phyloP scores from a whole-genome alignment of 2,797 vertebrate species.

The Apodemus agrarius region DNA sequence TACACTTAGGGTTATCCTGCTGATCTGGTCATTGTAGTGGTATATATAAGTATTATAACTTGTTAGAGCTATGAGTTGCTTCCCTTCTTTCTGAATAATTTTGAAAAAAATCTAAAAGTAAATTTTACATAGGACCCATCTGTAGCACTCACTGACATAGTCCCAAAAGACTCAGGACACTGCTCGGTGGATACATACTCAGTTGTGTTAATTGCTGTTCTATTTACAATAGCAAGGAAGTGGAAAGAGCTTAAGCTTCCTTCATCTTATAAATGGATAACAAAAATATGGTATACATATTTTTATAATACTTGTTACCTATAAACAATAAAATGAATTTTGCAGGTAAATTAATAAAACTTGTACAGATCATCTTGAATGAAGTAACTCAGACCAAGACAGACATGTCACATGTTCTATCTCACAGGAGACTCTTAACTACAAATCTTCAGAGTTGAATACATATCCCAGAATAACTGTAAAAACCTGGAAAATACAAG shows the following conservation, averaged over 20 bases:
- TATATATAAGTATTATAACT: not conserved
- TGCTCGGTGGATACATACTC: not conserved
- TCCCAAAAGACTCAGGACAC: not conserved
- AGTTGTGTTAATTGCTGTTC: not conserved
- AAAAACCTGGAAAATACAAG: no score
- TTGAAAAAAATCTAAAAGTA: not conserved
- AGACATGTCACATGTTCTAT: not conserved
- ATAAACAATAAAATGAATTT: not conserved
- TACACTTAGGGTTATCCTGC: not conserved
- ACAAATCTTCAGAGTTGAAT: not conserved
- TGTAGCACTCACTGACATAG: not conserved
- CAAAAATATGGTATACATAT: not conserved
- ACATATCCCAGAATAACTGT: not conserved
- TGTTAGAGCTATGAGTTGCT: not conserved
- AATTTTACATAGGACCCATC: not conserved
- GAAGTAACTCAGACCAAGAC: not conserved
- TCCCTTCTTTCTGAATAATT: not conserved
- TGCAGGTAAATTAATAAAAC: not conserved
- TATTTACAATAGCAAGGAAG: not conserved
- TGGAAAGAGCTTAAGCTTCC: not conserved
- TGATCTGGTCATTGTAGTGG: no score
- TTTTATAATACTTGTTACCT: not conserved
- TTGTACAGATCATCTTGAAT: not conserved
- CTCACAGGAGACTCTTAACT: not conserved
- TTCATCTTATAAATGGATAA: not conserved